Conservation (phyloP, 1,140 invertebrate genomes). For the Neuroterus valhalla region DNA sequence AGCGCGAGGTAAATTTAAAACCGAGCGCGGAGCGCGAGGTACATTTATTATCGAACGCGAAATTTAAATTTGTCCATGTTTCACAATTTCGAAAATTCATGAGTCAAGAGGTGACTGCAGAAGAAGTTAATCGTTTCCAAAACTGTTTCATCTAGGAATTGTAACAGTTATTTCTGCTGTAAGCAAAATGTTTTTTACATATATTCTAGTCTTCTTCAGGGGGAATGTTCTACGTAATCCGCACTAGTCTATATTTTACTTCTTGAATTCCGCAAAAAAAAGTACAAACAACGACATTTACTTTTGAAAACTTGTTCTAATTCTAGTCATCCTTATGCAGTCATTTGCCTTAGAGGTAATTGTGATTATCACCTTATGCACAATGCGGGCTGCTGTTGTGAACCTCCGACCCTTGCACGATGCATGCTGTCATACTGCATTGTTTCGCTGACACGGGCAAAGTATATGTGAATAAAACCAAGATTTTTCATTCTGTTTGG, state of each 20-base stretch:
- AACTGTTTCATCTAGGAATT: no score
- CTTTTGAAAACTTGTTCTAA: not conserved
- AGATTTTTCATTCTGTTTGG: constrained; percentile 16
- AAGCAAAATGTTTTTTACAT: no score
- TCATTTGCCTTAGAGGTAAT: constrained; percentile 1
- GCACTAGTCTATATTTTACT: not conserved
- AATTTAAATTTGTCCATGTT: no score
- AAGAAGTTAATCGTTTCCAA: no score
- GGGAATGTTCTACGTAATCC: no score
- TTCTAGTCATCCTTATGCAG: not conserved
- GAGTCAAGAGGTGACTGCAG: no score
- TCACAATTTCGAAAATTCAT: no score
- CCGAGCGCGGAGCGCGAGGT: no score
- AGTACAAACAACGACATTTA: not conserved
- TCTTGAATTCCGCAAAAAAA: not conserved
- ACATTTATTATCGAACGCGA: no score
- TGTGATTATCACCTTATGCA: constrained; percentile 4
- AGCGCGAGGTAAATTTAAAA: no score
- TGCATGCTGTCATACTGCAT: not conserved
- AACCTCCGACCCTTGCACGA: not conserved
- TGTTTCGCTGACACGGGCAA: not conserved
- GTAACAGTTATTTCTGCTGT: no score
- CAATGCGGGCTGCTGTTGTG: constrained; percentile 4
- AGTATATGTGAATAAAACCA: not conserved
- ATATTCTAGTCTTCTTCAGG: no score